Base-by-base conservation (phyloP, 2,113 vertebrate species). In the Hypanus sabinus region DNA sequence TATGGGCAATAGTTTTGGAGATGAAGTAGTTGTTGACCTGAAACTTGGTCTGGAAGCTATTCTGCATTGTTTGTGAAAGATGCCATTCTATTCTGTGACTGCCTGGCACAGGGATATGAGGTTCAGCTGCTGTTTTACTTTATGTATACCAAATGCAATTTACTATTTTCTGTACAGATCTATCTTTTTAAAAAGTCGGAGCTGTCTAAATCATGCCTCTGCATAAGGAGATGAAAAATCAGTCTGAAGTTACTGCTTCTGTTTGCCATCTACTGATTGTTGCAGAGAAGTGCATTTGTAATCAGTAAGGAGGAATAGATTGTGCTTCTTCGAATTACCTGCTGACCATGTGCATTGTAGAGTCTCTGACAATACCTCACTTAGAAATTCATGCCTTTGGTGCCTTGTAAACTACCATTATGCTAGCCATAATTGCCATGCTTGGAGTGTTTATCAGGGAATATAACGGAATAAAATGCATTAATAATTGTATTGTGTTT, bases 361-460 rank as follows among this genome's bases (percentile, higher is more conserved):
- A 65, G 60, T 65, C 27, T 87, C 60, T 33, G 85, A 65, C 14
- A 7, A 60, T 88, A 62, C 57, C 83, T 62, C 60, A 90, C 14
- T 33, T 68, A 16, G 3, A 57, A 85, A 57, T 87, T 57, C 22
- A 57, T 85, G 60, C 85, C 85, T 36, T 90, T 90, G 60, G 55
- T 90, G 85, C 85, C 85, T 90, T 90, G 60, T 20, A 90, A 90
- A 90, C 30, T 14, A 33, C 30, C 60, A 60, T 90, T 65, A 65
- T 8, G 60, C 30, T 65, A 16, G 30, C 30, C 5, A 24, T 24
- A 24, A n/a, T 62, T 90, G 10, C n/a, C 85, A 65, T 90, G 60
- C 12, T 18, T 65, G n/a, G 60, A 62, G 60, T 68, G 85, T 18
- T 90, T 33, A 18, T 33, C 62, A 90, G 62, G 12, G 62, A 65